Evolutionary conservation across 2,113 vertebrate species (phyloP), one percentile per base, ranked within the genome.

Genomic region (Barnardius zonarius): DNA sequence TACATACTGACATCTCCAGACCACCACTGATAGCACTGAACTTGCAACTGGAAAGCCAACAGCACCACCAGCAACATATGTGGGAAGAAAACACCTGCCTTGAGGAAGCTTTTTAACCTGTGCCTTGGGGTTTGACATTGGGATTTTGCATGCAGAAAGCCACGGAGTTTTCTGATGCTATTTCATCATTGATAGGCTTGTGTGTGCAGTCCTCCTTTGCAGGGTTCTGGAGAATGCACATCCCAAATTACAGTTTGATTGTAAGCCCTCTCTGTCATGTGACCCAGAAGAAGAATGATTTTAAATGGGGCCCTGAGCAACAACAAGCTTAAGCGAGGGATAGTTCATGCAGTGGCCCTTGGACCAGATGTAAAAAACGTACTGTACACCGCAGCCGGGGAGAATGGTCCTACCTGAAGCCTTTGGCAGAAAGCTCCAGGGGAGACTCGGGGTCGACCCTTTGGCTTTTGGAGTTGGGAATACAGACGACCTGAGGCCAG

Each of bases 321-420:
- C 18, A 20, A 20, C 30, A 55, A 33, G 11, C 54, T 11, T 13
- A 33, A 55, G 8, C 0, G 17, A 8, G 28, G 19, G 30, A 20
- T 4, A 33, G 18, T 33, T 33, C 54, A 20, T 55, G 54, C 54
- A 33, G 54, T 31, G 12, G 17, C 11, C 17, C 54, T 55, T 8
- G 30, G 54, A 55, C 30, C 54, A 54, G 17, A 54, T 17, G 3
- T 54, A 17, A 54, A 30, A 54, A 54, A 31, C 12, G 52, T 30
- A 11, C 28, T 54, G 1, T 54, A 31, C 28, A 54, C 10, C 0
- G 7, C 52, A 54, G 52, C 10, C 0, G 2, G 10, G 17, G 52
- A 54, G 28, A 31, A 54, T 18, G 52, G 16, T 30, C 28, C 27
- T 17, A 54, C 28, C 51, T 54, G 16, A 17, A 54, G 28, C 10